Base-by-base conservation (phyloP, 2,888 invertebrate species). In the Trachelus tabidus region DNA sequence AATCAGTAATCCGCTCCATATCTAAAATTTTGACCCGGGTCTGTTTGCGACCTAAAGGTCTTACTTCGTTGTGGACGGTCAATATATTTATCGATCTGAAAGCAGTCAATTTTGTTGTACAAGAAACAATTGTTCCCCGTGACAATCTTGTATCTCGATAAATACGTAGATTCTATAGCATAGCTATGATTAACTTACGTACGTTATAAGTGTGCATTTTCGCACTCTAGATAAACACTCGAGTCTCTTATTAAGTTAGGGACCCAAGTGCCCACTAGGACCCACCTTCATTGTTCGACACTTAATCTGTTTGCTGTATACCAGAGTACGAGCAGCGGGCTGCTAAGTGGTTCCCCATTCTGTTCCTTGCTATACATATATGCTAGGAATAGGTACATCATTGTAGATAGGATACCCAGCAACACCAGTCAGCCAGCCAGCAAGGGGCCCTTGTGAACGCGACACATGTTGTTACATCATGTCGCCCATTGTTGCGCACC, bases 401-500 rank as follows among this genome's bases (percentile, higher is more conserved):
- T 2, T 56, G 23, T 56, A 56, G 56, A 56, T 56, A 56, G 56
- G 73, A 76, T 34, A 75, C 23, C 73, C 79, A 69, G 69, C 40
- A 69, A 78, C 71, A 73, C 71, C 74, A 83, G 80, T 81, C 82
- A 78, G 75, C 81, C 12, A 33, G 78, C 77, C 80, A 79, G 82
- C 80, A 84, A 85, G 83, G 86, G 83, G 80, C 81, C 82, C 87
- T 81, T 88, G 89, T 84, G 90, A 90, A 89, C 85, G 85, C 85
- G 90, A 90, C 90, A 90, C 90, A 90, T 90, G 90, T 90, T 88
- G 90, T 90, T 90, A 90, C 90, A 89, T 90, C 88, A 86, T 86
- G 83, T 83, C 79, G 84, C 85, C 88, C 84, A 89, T 89, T 89
- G 89, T 90, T 85, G 84, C 37, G 75, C 83, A 82, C 84, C 83